Evolutionary conservation across 2,888 invertebrate species (phyloP), one percentile per base, ranked within the genome.

Genomic region (Lumbricus terrestris): DNA sequence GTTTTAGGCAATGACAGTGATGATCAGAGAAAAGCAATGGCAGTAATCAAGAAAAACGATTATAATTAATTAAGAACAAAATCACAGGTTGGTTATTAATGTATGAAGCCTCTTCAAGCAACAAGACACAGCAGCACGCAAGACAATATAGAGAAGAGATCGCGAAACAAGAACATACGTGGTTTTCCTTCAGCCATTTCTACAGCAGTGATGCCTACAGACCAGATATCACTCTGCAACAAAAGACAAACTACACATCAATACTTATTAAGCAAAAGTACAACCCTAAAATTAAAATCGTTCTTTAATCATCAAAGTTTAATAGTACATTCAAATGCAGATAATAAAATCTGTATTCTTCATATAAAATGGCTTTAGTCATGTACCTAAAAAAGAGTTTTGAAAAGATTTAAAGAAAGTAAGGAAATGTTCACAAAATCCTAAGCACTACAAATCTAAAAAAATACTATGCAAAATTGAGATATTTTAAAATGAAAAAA

Each of bases 131-230:
- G 42, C 11, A 37, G n/a, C 20, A 89, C 20, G n/a, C n/a, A 69
- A n/a, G n/a, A 69, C 29, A n/a, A n/a, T 69, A n/a, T n/a, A n/a
- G n/a, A 40, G 11, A 42, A 42, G n/a, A 5, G 89, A 47, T 69
- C 69, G n/a, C 29, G 33, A 82, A 35, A n/a, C 38, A 33, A 40
- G 38, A 88, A 95, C 95, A 94, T 93, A 95, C 95, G 99, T 92
- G 99, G 99, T 95, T 99, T 98, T 94, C 98, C 69, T 69, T 69
- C 69, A 69, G 69, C 69, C 69, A 69, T 69, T 69, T 69, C 69
- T n/a, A 69, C 11, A 90, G 99, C 98, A 91, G 99, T 99, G 94
- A 99, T 99, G 94, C 99, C 96, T 91, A 96, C 93, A n/a, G 96
- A 96, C 96, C 96, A 96, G 89, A 96, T 93, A 93, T 96, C 96